These are phyloP conservation scores for Drosophila kanapiae DNA, from an alignment of 1,140 invertebrate genomes.

Conservation along the genomic window DNA sequence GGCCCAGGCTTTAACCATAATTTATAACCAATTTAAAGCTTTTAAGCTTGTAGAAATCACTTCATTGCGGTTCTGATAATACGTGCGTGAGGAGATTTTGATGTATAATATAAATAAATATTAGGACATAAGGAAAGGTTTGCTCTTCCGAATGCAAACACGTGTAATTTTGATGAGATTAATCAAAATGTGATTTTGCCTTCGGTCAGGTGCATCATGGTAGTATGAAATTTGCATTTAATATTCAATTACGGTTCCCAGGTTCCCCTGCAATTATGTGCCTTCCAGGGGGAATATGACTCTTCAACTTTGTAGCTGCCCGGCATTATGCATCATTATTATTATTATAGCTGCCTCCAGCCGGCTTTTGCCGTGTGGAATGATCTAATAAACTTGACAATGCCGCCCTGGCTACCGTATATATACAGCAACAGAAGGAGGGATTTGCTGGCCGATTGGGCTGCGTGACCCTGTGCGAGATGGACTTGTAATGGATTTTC, in stretches of 20 bases:
- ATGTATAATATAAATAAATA: too few species aligned
- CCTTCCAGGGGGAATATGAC: not conserved
- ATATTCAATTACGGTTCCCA: conserved; percentile 40
- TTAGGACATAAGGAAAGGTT: too few species aligned
- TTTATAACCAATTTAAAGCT: not conserved
- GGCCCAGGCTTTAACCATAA: not conserved
- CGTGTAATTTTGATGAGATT: conserved; percentile 20
- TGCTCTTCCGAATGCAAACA: not conserved
- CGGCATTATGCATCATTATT: conserved; percentile 12
- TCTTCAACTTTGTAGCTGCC: conserved; percentile 9
- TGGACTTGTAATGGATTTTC: conserved; percentile 65
- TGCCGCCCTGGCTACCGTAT: conserved; percentile 41
- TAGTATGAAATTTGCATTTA: conserved; percentile 25
- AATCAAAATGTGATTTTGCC: conserved; percentile 22
- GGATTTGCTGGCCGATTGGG: not conserved
- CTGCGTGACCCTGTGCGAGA: conserved; percentile 41
- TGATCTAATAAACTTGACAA: conserved; percentile 39
- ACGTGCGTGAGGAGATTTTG: too few species aligned
- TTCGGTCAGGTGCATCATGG: not conserved
- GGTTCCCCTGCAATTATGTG: not conserved
- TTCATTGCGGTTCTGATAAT: not conserved
- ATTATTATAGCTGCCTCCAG: not conserved
- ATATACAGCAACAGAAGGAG: not conserved
- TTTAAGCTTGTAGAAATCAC: not conserved
- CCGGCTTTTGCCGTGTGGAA: not conserved